Conservation (phyloP, 2,888 invertebrate genomes). For the Orchestes rusci region DNA sequence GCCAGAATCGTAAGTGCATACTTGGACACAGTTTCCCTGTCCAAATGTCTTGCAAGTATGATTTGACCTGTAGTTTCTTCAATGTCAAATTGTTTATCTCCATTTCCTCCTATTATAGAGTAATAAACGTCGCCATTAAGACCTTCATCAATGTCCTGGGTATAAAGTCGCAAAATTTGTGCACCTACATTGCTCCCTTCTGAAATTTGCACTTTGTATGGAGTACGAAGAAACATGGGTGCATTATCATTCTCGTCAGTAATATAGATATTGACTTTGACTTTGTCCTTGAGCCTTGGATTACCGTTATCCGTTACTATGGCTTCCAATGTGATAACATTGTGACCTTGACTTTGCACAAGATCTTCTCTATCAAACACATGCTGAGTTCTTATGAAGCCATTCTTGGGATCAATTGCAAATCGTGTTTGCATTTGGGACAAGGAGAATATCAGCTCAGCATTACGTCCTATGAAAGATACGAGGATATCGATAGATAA, state of each 20-base stretch:
- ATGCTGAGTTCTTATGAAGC: constrained; percentile 78
- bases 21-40: constrained; percentile 71
- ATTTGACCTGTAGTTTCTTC: constrained; percentile 85
- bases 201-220: constrained; percentile 83
- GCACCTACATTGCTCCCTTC: constrained; percentile 79
- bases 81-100: constrained; percentile 68
- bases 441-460: constrained; percentile 79
- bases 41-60: constrained; percentile 64
- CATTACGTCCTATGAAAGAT: constrained; percentile 65
- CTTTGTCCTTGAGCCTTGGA: constrained; percentile 70
- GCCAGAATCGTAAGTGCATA: constrained; percentile 79
- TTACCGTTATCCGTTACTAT: constrained; percentile 80
- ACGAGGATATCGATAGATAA: not conserved
- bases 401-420: constrained; percentile 81
- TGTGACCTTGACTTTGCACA: constrained; percentile 68
- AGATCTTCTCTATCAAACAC: constrained; percentile 86
- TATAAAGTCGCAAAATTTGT: constrained; percentile 77
- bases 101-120: constrained; percentile 73
- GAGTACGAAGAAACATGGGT: constrained; percentile 73
- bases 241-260: constrained; percentile 89
- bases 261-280: constrained; percentile 79
- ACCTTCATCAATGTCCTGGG: constrained; percentile 81
- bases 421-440: constrained; percentile 73
- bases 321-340: constrained; percentile 77
- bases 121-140: constrained; percentile 86